Conservation (phyloP, 2,113 vertebrate genomes). For the Proterorhinus semilunaris region DNA sequence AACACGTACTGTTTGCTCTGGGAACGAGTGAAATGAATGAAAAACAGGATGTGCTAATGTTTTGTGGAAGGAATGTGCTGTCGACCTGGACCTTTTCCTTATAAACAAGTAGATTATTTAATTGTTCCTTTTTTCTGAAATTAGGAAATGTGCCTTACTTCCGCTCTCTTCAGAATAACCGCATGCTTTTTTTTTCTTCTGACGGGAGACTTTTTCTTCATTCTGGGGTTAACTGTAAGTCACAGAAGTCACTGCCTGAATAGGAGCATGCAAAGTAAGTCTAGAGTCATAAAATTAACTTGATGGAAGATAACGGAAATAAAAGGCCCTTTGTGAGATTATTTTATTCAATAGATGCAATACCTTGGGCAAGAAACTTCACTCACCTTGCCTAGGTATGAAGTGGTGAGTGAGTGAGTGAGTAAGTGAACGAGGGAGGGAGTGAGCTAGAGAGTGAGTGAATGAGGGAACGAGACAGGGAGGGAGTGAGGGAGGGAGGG, state of each 20-base stretch:
- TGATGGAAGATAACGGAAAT: not conserved
- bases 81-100: not conserved
- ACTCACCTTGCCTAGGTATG: too few species aligned
- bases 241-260: slow-evolving; percentile 10
- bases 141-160: slow-evolving; percentile 34
- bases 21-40: not conserved
- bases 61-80: slow-evolving; percentile 1
- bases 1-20: not conserved
- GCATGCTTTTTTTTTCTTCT: slow-evolving; percentile 14
- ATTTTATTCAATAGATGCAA: too few species aligned
- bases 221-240: slow-evolving; percentile 4
- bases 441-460: too few species aligned
- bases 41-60: slow-evolving; percentile 7
- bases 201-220: slow-evolving; percentile 1
- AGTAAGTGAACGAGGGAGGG: too few species aligned
- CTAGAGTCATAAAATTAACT: not conserved
- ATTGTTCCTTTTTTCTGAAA: slow-evolving; percentile 4
- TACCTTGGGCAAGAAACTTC: too few species aligned
- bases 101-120: slow-evolving; percentile 5
- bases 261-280: not conserved
- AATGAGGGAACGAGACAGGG: too few species aligned
- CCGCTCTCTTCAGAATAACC: slow-evolving; percentile 27
- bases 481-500: too few species aligned
- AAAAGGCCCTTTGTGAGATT: too few species aligned
- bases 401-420: too few species aligned